phyloP scores from a whole-genome alignment of 2,888 invertebrate species.

The Machimus atricapillus region DNA sequence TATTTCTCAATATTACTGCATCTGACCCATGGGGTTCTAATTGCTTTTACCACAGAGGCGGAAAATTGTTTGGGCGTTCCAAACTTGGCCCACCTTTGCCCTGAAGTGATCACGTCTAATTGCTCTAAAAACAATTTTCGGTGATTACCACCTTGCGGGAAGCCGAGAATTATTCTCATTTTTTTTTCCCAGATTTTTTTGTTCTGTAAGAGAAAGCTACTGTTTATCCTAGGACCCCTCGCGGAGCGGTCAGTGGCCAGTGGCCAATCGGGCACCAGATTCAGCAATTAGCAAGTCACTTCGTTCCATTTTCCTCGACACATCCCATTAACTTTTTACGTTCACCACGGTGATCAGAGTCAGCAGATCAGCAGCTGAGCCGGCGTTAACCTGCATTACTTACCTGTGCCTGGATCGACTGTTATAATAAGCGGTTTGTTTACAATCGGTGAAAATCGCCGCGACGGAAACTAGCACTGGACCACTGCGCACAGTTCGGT shows the following conservation, averaged over 20 bases:
- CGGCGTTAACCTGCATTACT: background rate
- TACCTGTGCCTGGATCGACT: conserved; percentile 15
- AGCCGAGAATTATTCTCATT: background rate
- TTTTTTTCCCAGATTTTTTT: background rate
- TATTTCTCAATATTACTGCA: too few species aligned
- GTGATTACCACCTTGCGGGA: background rate
- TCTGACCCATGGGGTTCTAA: background rate
- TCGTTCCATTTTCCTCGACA: conserved; percentile 25
- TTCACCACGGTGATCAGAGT: background rate
- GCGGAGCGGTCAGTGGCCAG: background rate
- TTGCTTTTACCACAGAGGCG: background rate
- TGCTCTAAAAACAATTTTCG: background rate
- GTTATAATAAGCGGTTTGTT: conserved; percentile 5
- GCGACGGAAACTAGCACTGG: background rate
- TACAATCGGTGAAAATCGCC: background rate
- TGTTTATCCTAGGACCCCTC: conserved; percentile 7
- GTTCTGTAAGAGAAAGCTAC: conserved; percentile 5
- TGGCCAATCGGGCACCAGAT: background rate
- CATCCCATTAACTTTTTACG: conserved; percentile 23
- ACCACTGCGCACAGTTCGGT: background rate
- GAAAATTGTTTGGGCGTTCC: background rate
- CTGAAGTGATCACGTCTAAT: background rate
- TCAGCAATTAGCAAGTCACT: conserved; percentile 25
- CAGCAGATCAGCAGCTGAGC: background rate
- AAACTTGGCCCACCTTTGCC: background rate